phyloP scores from a whole-genome alignment of 2,113 vertebrate species.

The Ctenomys sociabilis region DNA sequence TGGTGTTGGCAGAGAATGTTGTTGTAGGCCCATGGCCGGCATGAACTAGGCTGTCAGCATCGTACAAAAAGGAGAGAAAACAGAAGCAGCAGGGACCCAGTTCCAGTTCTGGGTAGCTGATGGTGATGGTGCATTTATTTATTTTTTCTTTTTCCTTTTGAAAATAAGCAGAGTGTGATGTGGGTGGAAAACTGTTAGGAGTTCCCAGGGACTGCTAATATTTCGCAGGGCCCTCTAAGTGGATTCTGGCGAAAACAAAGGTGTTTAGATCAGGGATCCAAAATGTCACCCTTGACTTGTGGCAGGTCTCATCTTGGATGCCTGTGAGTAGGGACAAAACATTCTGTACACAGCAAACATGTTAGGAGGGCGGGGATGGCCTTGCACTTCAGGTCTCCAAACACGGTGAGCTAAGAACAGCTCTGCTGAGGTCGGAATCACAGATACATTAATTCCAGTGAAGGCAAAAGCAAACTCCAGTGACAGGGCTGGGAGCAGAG shows the following conservation, averaged over 20 bases:
- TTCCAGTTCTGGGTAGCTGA: slow-evolving; percentile 76
- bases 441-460: slow-evolving; percentile 22
- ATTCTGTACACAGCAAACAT: not conserved
- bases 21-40: not conserved
- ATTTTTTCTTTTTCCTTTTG: slow-evolving; percentile 54
- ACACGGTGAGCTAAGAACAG: slow-evolving; percentile 31
- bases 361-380: not conserved
- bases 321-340: not conserved
- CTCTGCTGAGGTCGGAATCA: not conserved
- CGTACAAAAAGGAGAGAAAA: not conserved
- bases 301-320: not conserved
- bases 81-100: not conserved
- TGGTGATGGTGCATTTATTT: slow-evolving; percentile 51
- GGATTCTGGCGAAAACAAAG: slow-evolving; percentile 60
- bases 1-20: not conserved
- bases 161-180: slow-evolving; percentile 62
- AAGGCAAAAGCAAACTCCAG: slow-evolving; percentile 52
- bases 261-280: not conserved
- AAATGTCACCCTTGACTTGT: not conserved
- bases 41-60: not conserved
- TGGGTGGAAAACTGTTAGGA: slow-evolving; percentile 61
- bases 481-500: slow-evolving; percentile 68
- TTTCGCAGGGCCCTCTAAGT: slow-evolving; percentile 40
- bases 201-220: slow-evolving; percentile 34
- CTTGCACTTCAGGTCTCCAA: slow-evolving; percentile 32